Evolutionary conservation across 1,140 invertebrate species (phyloP).

Genomic region (Musca vetustissima): DNA sequence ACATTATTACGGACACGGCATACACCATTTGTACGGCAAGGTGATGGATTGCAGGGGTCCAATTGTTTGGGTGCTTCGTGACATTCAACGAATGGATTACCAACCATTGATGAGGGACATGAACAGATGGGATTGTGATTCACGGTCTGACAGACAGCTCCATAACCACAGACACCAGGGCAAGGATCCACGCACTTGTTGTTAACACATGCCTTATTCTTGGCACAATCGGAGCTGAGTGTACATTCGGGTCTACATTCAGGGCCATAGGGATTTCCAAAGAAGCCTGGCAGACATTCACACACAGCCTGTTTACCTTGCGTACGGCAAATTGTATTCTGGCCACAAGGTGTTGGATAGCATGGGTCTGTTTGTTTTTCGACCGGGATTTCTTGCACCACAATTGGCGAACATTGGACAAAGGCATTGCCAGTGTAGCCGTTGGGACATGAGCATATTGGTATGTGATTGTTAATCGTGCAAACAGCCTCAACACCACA

Average conservation of each 20-base stretch:
- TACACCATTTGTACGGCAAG: slow-evolving; percentile 77
- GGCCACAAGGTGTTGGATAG: slow-evolving; percentile 72
- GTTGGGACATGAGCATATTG: slow-evolving; percentile 65
- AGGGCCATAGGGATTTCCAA: slow-evolving; percentile 76
- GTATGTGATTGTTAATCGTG: slow-evolving; percentile 66
- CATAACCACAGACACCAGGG: slow-evolving; percentile 66
- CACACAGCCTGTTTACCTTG: slow-evolving; percentile 64
- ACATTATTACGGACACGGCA: slow-evolving; percentile 70
- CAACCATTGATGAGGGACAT: slow-evolving; percentile 61
- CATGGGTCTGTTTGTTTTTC: slow-evolving; percentile 64
- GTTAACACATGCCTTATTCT: slow-evolving; percentile 73
- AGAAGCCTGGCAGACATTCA: slow-evolving; percentile 70
- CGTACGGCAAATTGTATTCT: slow-evolving; percentile 69
- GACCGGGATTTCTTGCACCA: slow-evolving; percentile 47
- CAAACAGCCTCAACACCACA: slow-evolving; percentile 66
- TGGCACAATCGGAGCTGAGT: slow-evolving; percentile 76
- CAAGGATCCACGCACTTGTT: slow-evolving; percentile 83
- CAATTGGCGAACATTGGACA: slow-evolving; percentile 52
- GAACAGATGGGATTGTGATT: slow-evolving; percentile 80
- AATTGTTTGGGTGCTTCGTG: slow-evolving; percentile 38
- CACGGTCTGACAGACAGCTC: slow-evolving; percentile 65
- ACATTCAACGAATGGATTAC: slow-evolving; percentile 81
- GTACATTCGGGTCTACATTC: slow-evolving; percentile 77
- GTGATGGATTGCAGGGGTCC: slow-evolving; percentile 76
- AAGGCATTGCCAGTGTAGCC: slow-evolving; percentile 76